Conservation (phyloP, 1,140 invertebrate genomes). For the Orius laevigatus region DNA sequence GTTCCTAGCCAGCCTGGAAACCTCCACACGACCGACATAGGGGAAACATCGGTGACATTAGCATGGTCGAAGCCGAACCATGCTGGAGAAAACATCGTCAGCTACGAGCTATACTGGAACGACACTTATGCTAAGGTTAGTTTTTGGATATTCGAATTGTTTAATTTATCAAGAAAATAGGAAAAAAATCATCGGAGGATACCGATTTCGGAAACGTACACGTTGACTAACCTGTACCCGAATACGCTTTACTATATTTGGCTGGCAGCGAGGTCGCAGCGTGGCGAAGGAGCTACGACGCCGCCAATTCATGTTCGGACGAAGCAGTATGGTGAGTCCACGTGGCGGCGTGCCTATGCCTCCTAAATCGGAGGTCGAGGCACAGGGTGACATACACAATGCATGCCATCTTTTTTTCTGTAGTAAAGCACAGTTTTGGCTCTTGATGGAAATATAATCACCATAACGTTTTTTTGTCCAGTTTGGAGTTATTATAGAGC, state of each 20-base stretch:
- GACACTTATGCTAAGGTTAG: slow-evolving; percentile 81
- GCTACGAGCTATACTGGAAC: slow-evolving; percentile 95
- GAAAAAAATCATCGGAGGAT: slow-evolving; percentile 53
- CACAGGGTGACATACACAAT: not conserved
- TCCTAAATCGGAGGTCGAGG: not conserved
- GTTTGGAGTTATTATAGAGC: too few relatives aligned
- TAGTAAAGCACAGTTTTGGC: not conserved
- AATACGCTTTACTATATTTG: slow-evolving; percentile 93
- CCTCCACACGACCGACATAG: slow-evolving; percentile 63
- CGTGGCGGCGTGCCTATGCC: slow-evolving; percentile 14
- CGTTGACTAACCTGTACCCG: slow-evolving; percentile 72
- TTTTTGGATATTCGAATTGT: slow-evolving; percentile 1
- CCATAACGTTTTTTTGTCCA: not conserved
- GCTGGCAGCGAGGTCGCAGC: slow-evolving; percentile 77
- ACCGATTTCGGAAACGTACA: slow-evolving; percentile 66
- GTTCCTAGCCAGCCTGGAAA: slow-evolving; percentile 89
- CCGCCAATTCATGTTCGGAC: slow-evolving; percentile 86
- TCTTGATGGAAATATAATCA: not conserved
- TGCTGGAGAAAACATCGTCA: slow-evolving; percentile 79
- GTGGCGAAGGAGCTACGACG: slow-evolving; percentile 86
- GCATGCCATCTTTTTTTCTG: not conserved
- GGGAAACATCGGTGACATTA: slow-evolving; percentile 37
- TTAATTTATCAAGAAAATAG: slow-evolving; percentile 23
- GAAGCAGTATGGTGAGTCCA: slow-evolving; percentile 87
- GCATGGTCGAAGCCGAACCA: slow-evolving; percentile 80